Percentiles rank a stretch among this genome's conserved stretches.
Evolutionary conservation across 2,797 vertebrate genomes (phyloP).

Genomic region (Sarcoramphus papa): DNA sequence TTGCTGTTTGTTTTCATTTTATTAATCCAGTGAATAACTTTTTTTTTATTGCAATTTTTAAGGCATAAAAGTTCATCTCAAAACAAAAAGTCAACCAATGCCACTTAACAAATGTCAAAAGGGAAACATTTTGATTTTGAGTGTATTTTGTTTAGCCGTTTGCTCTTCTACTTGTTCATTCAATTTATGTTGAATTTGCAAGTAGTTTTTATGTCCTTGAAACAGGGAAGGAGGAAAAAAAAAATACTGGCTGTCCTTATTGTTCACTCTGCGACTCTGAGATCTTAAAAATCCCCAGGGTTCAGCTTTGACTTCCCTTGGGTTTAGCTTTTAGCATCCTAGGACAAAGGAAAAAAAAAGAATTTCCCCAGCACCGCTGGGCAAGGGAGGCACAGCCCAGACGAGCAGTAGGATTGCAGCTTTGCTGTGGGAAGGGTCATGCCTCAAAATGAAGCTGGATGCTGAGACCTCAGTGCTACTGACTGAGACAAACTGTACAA

Average conservation of each 20-base stretch:
- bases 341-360: neutral
- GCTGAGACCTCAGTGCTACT: neutral
- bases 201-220: neutral
- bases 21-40: neutral
- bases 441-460: neutral
- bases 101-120: neutral
- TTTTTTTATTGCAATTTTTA: neutral
- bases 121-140: neutral
- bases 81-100: neutral
- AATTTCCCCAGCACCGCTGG: neutral
- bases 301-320: neutral
- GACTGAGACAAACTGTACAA: neutral
- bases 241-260: neutral
- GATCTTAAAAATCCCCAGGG: neutral
- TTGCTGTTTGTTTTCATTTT: neutral
- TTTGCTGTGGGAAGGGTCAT: neutral
- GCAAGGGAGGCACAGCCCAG: neutral
- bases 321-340: neutral
- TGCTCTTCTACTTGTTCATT: neutral
- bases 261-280: neutral
- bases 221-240: neutral
- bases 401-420: neutral
- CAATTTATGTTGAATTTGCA: neutral
- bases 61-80: neutral
- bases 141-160: neutral